Conservation (phyloP, 2,113 vertebrate genomes). For the Vireo altiloquus region DNA sequence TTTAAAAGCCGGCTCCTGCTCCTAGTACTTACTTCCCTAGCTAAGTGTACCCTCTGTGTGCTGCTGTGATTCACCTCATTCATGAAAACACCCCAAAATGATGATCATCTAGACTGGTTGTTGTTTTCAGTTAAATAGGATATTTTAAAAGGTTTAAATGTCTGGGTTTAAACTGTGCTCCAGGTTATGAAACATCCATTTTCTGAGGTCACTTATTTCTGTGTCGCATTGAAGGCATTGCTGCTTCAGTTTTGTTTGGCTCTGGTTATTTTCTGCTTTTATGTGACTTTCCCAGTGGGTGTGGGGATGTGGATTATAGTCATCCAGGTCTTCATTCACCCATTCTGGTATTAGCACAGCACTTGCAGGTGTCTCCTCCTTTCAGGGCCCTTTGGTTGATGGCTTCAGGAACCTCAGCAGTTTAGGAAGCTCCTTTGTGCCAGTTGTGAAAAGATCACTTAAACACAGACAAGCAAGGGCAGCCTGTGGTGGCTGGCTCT, state of each 20-base stretch:
- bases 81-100: not conserved
- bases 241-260: not conserved
- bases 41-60: not conserved
- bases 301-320: rapidly evolving
- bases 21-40: not conserved
- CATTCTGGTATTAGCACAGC: not conserved
- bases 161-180: not conserved
- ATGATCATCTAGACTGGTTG: not conserved
- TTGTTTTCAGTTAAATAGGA: not conserved
- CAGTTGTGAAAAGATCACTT: not conserved
- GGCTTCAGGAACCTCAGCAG: not conserved
- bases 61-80: not conserved
- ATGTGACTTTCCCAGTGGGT: not conserved
- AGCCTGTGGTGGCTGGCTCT: not conserved
- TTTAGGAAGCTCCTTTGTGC: not conserved
- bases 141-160: not conserved
- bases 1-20: not conserved
- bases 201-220: not conserved
- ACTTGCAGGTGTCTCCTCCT: not conserved
- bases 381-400: not conserved
- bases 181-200: not conserved
- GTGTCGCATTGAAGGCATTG: not conserved
- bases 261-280: not conserved
- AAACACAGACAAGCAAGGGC: not conserved
- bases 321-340: not conserved